Evolutionary conservation across 2,888 invertebrate species (phyloP).

Genomic region (Stratiomys singularior): DNA sequence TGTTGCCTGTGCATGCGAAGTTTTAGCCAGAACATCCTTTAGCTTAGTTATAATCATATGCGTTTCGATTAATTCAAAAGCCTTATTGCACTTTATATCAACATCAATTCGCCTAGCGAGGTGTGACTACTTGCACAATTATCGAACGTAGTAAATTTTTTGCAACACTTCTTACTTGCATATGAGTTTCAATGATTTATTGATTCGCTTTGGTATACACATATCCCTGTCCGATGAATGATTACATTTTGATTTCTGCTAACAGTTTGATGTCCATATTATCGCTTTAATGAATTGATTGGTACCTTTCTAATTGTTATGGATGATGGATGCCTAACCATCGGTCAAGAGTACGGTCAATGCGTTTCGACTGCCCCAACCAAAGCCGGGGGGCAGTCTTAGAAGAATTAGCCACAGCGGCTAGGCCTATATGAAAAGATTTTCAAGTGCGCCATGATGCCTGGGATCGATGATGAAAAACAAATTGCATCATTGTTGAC

Average conservation of each 20-base stretch:
- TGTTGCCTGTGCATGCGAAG: too few species aligned
- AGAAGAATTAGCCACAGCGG: neutral
- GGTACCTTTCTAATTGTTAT: conserved; percentile 15
- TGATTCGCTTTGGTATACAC: neutral
- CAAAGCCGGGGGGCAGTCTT: neutral
- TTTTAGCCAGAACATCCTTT: too few species aligned
- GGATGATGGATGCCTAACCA: neutral
- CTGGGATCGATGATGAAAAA: neutral
- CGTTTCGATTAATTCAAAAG: too few species aligned
- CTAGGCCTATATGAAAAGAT: neutral
- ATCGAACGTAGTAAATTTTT: neutral
- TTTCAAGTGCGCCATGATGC: neutral
- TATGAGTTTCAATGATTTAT: neutral
- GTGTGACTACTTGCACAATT: neutral
- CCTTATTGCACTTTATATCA: neutral
- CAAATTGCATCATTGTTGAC: neutral
- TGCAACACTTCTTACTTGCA: neutral
- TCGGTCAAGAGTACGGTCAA: conserved; percentile 11
- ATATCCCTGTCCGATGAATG: neutral
- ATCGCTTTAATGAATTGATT: conserved; percentile 7
- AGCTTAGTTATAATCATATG: too few species aligned
- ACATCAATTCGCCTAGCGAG: neutral
- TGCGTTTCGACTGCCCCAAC: neutral
- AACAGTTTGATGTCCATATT: conserved; percentile 5
- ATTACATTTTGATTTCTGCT: conserved; percentile 7